phyloP scores from a whole-genome alignment of 2,888 invertebrate species.

The Erebia aethiops region DNA sequence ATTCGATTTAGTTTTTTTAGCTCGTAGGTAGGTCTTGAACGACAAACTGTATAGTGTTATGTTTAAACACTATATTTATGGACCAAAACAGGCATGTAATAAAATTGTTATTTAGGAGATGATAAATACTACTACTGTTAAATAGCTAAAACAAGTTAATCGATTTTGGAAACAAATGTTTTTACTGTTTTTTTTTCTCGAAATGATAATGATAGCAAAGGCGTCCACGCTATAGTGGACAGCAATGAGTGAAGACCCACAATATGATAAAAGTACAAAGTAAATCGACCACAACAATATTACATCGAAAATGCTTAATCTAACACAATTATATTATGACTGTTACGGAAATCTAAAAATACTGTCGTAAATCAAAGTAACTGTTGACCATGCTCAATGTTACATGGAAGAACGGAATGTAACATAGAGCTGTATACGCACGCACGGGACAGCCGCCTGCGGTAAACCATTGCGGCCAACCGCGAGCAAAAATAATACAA shows the following conservation, averaged over 20 bases:
- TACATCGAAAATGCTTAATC: conserved; percentile 42
- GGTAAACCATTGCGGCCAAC: not conserved
- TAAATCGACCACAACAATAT: conserved; percentile 54
- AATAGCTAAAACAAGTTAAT: not conserved
- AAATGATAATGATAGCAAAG: conserved; percentile 15
- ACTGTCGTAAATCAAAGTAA: conserved; percentile 25
- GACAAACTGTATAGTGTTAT: no score
- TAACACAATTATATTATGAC: conserved; percentile 40
- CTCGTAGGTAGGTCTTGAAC: not conserved
- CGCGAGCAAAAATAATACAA: no score
- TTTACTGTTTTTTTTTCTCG: not conserved
- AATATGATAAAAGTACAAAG: conserved; percentile 44
- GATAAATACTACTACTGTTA: not conserved
- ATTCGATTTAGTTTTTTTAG: conserved; percentile 13
- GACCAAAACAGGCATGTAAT: not conserved
- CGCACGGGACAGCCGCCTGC: not conserved
- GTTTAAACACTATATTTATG: not conserved
- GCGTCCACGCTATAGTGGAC: conserved; percentile 8
- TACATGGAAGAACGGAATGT: conserved; percentile 19
- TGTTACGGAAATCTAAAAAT: conserved; percentile 32
- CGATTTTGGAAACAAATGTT: conserved; percentile 1
- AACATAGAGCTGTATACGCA: conserved; percentile 54
- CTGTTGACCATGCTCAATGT: conserved; percentile 40
- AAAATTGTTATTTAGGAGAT: not conserved
- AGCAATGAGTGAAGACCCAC: conserved; percentile 78